Base-by-base conservation (phyloP, 92 coral and sea anemone species). In the Siderastrea radians region DNA sequence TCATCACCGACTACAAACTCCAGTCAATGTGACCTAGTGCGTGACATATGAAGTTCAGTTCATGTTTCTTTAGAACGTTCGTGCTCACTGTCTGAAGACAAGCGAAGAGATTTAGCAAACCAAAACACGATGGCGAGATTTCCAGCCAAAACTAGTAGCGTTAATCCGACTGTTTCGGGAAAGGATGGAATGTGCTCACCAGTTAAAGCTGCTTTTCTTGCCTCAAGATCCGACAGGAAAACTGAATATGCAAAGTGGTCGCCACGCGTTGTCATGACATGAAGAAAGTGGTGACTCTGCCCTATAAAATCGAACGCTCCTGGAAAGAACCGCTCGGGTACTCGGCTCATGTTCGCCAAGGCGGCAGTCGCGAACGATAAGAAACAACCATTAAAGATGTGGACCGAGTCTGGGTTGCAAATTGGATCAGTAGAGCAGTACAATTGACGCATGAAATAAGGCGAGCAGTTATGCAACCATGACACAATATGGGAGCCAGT, bases 321-420 rank as follows among this genome's bases (percentile, higher is more conserved):
- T 17, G 97, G 97, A 13, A 91, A 90, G 12, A 92, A 74, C 7
- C 97, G 93, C 66, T 94, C 95, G 11, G 97, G 97, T 1, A 92
- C 70, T 26, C 97, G 87, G 55, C 80, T 26, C 84, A 84, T 84
- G 89, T 94, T 94, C 75, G 84, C 84, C 11, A 94, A 26, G 1
- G 95, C 97, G n/a, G 97, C 84, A 50, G 90, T 64, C 59, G 86
- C 59, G 86, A 91, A 94, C 66, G 86, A 92, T 47, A 79, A 26
- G 38, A 92, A 91, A 9, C 93, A 93, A 49, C 95, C 64, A 49
- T 62, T 87, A 84, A 92, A 91, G 43, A 88, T 78, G 44, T 49
- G 78, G 58, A 75, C 9, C 6, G 97, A 85, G 49, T 81, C 82
- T 16, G 70, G 84, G 74, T 88, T 91, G 19, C 88, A 82, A n/a